Evolutionary conservation across 2,797 vertebrate genomes (phyloP), one percentile per base, ranked within the genome.

Genomic region (Ctenochaetus hawaiiensis): DNA sequence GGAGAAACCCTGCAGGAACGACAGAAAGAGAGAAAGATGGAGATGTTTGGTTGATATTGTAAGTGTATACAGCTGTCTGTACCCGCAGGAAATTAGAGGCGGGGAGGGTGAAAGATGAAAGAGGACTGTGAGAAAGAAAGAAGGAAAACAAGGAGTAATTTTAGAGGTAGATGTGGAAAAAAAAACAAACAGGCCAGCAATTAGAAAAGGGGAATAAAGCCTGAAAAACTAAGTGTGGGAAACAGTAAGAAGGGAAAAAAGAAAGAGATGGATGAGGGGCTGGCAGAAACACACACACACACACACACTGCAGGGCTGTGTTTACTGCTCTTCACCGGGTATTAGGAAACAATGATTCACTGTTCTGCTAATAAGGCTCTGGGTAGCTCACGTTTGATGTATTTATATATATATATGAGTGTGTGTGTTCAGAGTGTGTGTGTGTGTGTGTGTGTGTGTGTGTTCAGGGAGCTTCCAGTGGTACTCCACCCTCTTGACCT

Each of bases 1-100:
- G 98, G 98, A 89, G 98, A 99, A 34, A 99, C 98, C 87, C 98
- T 99, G 93, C 57, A 90, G 90, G 71, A 65, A 52, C 14, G 51
- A 52, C 0, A 17, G 8, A 6, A 47, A 54, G 34, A 37, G 39
- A 78, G 26, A 30, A 22, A 20, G 34, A 63, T 0, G 4, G 41
- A 74, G 45, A 59, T 3, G 45, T 30, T 47, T 52, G 62, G 39
- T 45, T 51, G 30, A 60, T 44, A 23, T 56, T 68, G 0, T 2
- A 76, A 80, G 77, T 53, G 61, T 41, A 41, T 14, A 44, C 73
- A 72, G 69, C 78, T 78, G 75, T 67, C 17, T 44, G 49, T 2
- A 26, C n/a, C 60, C 39, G 58, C 0, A 65, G 56, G 51, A 80
- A 73, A 78, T 59, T 10, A 17, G 17, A 83, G 56, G 37, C 16